These are phyloP conservation scores for Motacilla tschutschensis DNA, from an alignment of 2,113 vertebrate genomes.

Conservation along the genomic window DNA sequence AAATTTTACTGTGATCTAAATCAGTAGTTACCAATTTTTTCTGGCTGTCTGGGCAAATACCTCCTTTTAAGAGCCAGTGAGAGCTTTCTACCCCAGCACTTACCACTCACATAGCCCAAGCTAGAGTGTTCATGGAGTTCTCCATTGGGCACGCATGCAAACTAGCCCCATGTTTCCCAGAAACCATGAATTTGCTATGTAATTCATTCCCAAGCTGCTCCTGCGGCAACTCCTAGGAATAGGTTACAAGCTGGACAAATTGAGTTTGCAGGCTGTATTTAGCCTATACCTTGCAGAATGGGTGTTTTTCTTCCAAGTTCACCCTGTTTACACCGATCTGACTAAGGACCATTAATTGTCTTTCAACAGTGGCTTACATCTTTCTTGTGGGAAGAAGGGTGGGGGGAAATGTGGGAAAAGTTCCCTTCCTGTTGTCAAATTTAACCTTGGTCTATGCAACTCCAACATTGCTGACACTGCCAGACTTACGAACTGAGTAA, in stretches of 20 bases:
- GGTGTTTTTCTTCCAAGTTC: background rate
- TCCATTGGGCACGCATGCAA: background rate
- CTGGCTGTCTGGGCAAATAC: background rate
- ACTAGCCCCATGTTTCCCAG: background rate
- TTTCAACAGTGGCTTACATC: background rate
- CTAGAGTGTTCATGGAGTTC: background rate
- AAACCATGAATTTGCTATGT: background rate
- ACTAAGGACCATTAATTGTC: background rate
- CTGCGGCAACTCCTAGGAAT: background rate
- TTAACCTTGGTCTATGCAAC: background rate
- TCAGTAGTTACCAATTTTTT: background rate
- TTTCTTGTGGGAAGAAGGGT: background rate
- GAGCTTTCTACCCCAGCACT: background rate
- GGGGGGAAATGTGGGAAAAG: background rate
- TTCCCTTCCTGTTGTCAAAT: background rate
- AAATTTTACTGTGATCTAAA: constrained; percentile 16
- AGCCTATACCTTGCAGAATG: background rate
- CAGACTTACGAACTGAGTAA: background rate
- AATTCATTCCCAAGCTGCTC: background rate
- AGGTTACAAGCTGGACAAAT: background rate
- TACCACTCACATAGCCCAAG: background rate
- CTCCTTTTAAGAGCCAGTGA: background rate
- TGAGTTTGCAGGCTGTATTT: background rate
- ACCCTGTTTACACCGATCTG: background rate
- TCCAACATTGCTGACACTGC: background rate